Evolutionary conservation across 2,113 vertebrate species (phyloP).

Genomic region (Monopterus albus): DNA sequence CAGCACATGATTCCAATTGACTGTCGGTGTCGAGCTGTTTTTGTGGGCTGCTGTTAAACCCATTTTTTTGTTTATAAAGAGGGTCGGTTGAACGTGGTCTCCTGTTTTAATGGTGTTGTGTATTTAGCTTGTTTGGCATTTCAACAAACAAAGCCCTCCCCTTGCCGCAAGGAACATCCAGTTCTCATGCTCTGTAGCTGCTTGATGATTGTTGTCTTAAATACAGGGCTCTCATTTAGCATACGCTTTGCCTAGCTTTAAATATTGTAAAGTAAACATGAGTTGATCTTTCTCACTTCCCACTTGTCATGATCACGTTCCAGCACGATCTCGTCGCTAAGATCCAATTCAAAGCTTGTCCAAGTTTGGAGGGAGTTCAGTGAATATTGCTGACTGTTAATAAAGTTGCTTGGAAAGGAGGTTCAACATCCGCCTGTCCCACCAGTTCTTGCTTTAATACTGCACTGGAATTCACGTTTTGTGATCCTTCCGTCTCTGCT

Average conservation of each 20-base stretch:
- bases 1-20: not conserved
- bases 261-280: constrained; percentile 15
- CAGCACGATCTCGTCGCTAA: not conserved
- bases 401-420: constrained; percentile 48
- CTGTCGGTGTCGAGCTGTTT: not conserved
- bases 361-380: constrained; percentile 5
- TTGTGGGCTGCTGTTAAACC: not conserved
- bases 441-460: constrained; percentile 21
- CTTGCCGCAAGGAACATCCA: constrained; percentile 28
- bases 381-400: constrained; percentile 8
- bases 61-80: too few species aligned
- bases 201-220: constrained; percentile 37
- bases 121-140: constrained; percentile 57
- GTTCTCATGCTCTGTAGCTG: constrained; percentile 27
- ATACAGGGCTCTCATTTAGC: constrained; percentile 29
- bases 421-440: constrained; percentile 44
- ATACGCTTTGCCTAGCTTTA: constrained; percentile 39
- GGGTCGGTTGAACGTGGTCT: constrained; percentile 55
- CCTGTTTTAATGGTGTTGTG: constrained; percentile 52
- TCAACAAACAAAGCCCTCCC: constrained; percentile 68
- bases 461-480: constrained; percentile 50
- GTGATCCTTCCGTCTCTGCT: constrained; percentile 10
- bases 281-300: not conserved
- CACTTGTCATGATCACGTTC: not conserved
- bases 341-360: not conserved